Evolutionary conservation across 2,888 invertebrate genomes (phyloP).

Genomic region (Pyralis farinalis): DNA sequence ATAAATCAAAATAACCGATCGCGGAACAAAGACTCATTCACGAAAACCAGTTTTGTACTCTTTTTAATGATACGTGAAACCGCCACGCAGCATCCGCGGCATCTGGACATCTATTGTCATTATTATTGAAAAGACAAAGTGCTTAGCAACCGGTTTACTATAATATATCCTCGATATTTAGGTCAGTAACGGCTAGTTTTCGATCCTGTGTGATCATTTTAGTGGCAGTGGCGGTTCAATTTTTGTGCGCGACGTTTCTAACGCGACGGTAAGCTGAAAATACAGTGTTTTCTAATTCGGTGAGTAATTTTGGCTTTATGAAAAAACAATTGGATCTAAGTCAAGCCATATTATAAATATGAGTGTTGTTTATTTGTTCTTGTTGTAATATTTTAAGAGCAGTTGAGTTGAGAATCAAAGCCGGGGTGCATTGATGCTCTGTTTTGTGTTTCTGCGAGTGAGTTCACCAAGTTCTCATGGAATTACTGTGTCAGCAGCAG

Average conservation of each 20-base stretch:
- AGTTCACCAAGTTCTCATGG: too few relatives aligned
- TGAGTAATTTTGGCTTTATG: too few relatives aligned
- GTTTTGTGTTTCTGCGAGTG: too few relatives aligned
- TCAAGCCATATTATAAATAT: too few relatives aligned
- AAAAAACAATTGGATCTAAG: too few relatives aligned
- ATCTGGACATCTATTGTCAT: slow-evolving; percentile 66
- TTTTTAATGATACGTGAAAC: slow-evolving; percentile 40
- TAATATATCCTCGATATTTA: slow-evolving; percentile 57
- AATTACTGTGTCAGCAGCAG: too few relatives aligned
- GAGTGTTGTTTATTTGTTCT: too few relatives aligned
- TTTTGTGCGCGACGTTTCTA: slow-evolving; percentile 23
- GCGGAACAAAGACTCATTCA: slow-evolving; percentile 70
- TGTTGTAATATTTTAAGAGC: too few relatives aligned
- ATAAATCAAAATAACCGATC: slow-evolving; percentile 80
- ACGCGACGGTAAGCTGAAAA: too few relatives aligned
- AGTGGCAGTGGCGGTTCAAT: slow-evolving; percentile 41
- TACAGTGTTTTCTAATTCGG: too few relatives aligned
- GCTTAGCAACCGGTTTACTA: slow-evolving; percentile 60
- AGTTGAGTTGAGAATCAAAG: too few relatives aligned
- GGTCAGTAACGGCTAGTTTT: slow-evolving; percentile 66
- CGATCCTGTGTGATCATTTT: slow-evolving; percentile 32
- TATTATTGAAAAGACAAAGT: slow-evolving; percentile 64
- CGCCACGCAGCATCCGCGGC: slow-evolving; percentile 71
- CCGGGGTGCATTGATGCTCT: too few relatives aligned
- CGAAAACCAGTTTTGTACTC: slow-evolving; percentile 53